Conservation (phyloP, 2,888 invertebrate genomes). For the Hydriomena furcata region DNA sequence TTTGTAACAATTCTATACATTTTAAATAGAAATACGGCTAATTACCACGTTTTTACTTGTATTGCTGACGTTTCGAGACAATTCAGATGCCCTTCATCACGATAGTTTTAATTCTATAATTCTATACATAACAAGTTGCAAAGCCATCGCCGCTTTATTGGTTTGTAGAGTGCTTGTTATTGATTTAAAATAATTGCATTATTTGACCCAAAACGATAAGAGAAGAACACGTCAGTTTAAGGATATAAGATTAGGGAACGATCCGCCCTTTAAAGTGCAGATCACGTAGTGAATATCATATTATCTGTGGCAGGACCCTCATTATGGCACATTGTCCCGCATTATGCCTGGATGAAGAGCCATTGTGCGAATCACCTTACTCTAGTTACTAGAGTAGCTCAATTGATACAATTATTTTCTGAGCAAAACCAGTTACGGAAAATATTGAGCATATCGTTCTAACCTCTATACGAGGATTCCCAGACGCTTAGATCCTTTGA, state of each 20-base stretch:
- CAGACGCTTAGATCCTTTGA: no score
- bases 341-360: conserved; percentile 44
- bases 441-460: no score
- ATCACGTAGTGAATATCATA: conserved; percentile 19
- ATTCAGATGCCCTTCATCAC: no score
- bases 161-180: background rate
- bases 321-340: conserved; percentile 47
- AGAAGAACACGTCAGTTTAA: conserved; percentile 45
- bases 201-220: conserved; percentile 39
- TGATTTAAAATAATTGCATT: conserved; percentile 24
- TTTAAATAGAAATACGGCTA: no score
- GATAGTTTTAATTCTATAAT: no score
- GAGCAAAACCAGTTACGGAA: background rate
- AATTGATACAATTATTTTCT: conserved; percentile 5
- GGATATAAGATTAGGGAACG: conserved; percentile 43
- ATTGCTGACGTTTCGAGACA: no score
- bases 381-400: conserved; percentile 19
- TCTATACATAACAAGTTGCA: no score
- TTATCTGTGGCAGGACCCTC: conserved; percentile 41
- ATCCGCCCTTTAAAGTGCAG: conserved; percentile 28
- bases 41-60: no score
- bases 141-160: no score
- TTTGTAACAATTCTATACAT: no score
- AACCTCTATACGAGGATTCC: no score
- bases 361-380: conserved; percentile 23